A percentile compares a stretch with the other conserved stretches of the same genome.
Conservation (phyloP, 2,888 invertebrate species). For the Drosophila nigricruria region DNA sequence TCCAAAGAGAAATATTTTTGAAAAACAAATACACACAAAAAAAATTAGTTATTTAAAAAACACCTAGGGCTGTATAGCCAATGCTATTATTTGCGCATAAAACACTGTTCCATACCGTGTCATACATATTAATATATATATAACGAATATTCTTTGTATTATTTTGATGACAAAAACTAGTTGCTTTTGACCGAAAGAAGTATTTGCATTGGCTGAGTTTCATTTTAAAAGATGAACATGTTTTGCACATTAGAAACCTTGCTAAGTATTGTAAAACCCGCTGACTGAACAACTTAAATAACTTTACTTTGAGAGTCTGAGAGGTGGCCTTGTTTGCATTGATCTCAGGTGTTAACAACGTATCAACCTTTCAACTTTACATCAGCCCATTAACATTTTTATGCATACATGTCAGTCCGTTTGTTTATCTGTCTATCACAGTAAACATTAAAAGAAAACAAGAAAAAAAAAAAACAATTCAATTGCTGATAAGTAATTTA, state of each 20-base stretch:
- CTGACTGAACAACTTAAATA: slow-evolving; percentile 24
- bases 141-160: slow-evolving; percentile 57
- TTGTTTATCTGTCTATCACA: not conserved
- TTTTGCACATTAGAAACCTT: slow-evolving; percentile 47
- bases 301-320: slow-evolving; percentile 15
- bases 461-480: not conserved
- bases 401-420: not conserved
- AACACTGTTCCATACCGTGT: slow-evolving; percentile 51
- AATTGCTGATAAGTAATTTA: not conserved
- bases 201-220: slow-evolving; percentile 65
- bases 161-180: slow-evolving; percentile 65
- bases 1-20: not conserved
- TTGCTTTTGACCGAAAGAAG: slow-evolving; percentile 63
- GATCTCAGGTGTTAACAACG: not conserved
- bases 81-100: slow-evolving; percentile 50
- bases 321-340: slow-evolving; percentile 18
- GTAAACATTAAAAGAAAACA: too few species aligned
- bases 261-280: slow-evolving; percentile 41
- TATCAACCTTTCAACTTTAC: not conserved
- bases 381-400: slow-evolving; percentile 1
- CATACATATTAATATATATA: slow-evolving; percentile 54
- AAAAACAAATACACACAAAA: slow-evolving; percentile 16
- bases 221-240: slow-evolving; percentile 39
- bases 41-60: slow-evolving; percentile 45
- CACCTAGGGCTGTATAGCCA: slow-evolving; percentile 52